A percentile compares a stretch with the other conserved stretches of the same genome.
Evolutionary conservation across 2,888 invertebrate species (phyloP).

Genomic region (Drosophila hamatofila): DNA sequence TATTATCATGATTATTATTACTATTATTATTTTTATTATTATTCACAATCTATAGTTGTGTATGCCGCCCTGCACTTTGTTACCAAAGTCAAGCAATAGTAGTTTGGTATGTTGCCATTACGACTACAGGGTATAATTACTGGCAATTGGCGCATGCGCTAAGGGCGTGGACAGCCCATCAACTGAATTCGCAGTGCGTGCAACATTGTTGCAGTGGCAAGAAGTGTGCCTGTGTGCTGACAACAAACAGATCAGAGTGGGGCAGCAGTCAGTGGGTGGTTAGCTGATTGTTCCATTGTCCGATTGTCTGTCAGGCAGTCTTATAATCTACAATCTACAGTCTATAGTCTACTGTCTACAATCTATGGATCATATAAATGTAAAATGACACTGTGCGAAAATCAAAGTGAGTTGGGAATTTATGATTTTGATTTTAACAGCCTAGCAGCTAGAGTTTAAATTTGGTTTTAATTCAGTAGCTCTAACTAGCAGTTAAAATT

Average conservation of each 20-base stretch:
- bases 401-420: neutral
- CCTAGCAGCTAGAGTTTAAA: neutral
- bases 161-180: slow-evolving; percentile 40
- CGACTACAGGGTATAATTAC: slow-evolving; percentile 26
- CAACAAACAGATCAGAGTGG: neutral
- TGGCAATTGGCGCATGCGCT: slow-evolving; percentile 37
- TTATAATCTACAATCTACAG: neutral
- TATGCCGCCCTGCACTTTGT: neutral
- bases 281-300: neutral
- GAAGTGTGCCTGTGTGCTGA: slow-evolving; percentile 11
- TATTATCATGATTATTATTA: too few relatives aligned
- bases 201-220: slow-evolving; percentile 36
- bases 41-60: neutral
- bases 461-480: neutral
- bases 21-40: neutral
- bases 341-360: slow-evolving; percentile 3
- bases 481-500: neutral
- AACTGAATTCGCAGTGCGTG: slow-evolving; percentile 14
- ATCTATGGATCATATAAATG: slow-evolving; percentile 18
- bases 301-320: neutral
- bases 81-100: neutral
- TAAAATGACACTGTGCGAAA: slow-evolving; percentile 18
- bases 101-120: neutral
- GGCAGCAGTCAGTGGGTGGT: slow-evolving; percentile 21
- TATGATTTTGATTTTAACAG: neutral